phyloP scores from a whole-genome alignment of 2,888 invertebrate species.

The Lobophora halterata region DNA sequence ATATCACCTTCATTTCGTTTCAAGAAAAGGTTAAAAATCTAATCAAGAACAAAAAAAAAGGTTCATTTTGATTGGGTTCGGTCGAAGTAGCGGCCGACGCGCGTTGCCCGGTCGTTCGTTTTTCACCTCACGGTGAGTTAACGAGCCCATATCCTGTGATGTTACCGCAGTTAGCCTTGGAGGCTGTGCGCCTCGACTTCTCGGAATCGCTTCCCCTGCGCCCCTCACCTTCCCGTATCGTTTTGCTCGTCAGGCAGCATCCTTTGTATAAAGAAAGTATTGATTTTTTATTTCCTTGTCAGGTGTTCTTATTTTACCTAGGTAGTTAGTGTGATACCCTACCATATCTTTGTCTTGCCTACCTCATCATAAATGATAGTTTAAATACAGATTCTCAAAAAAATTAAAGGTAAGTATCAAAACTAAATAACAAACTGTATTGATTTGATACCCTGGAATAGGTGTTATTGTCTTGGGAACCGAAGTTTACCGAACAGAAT shows the following conservation, averaged over 20 bases:
- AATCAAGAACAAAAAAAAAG: slow-evolving; percentile 33
- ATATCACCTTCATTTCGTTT: background rate
- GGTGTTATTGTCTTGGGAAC: too few relatives aligned
- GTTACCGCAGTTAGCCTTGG: slow-evolving; percentile 68
- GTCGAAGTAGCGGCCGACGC: slow-evolving; percentile 36
- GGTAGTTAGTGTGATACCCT: too few relatives aligned
- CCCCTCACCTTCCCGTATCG: slow-evolving; percentile 46
- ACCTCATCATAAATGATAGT: too few relatives aligned
- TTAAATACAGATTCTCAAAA: too few relatives aligned
- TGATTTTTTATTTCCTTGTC: slow-evolving; percentile 6
- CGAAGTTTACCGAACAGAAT: too few relatives aligned
- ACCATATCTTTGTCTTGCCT: too few relatives aligned
- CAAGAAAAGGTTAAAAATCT: slow-evolving; percentile 11
- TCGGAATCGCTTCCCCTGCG: slow-evolving; percentile 58
- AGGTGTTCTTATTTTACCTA: too few relatives aligned
- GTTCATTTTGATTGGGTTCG: slow-evolving; percentile 58
- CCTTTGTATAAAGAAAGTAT: slow-evolving; percentile 30
- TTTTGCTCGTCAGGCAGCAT: slow-evolving; percentile 50
- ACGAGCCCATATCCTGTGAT: slow-evolving; percentile 67
- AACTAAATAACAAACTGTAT: too few relatives aligned
- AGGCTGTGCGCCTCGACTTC: slow-evolving; percentile 64
- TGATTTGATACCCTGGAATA: too few relatives aligned
- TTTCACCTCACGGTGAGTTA: slow-evolving; percentile 65
- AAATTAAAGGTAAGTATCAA: too few relatives aligned
- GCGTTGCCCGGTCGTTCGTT: slow-evolving; percentile 47